Percentiles rank a stretch among this genome's conserved stretches.
Conservation (phyloP, 2,113 vertebrate genomes). For the Galbula dea region DNA sequence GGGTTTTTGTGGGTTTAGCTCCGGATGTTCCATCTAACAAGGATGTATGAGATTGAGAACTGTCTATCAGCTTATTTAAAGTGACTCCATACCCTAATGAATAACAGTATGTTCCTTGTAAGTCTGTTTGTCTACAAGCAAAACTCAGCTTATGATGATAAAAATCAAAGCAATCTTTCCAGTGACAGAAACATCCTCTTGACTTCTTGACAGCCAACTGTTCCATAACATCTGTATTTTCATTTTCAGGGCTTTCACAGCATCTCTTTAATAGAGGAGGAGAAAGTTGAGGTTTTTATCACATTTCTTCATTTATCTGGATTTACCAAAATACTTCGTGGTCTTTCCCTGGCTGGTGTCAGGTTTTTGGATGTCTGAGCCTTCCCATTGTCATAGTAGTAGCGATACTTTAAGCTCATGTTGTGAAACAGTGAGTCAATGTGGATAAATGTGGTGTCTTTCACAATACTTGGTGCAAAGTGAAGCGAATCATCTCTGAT, state of each 20-base stretch:
- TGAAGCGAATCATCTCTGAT: slow-evolving; percentile 65
- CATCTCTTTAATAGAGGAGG: not conserved
- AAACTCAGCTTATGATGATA: not conserved
- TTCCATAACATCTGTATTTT: not conserved
- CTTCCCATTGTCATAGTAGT: not conserved
- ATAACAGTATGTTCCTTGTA: not conserved
- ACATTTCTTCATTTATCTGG: not conserved
- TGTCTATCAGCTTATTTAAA: not conserved
- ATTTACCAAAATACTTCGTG: not conserved
- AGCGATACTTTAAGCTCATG: not conserved
- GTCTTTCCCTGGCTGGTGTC: not conserved
- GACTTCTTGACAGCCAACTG: not conserved
- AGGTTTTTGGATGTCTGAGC: not conserved
- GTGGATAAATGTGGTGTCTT: slow-evolving; percentile 51
- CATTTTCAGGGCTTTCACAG: not conserved
- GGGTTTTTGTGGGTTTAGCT: not conserved
- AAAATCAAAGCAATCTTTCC: not conserved
- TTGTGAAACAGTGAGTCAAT: slow-evolving; percentile 57
- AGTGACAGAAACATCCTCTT: not conserved
- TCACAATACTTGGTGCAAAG: slow-evolving; percentile 42
- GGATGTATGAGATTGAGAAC: not conserved
- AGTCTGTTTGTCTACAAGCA: not conserved
- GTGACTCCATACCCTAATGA: not conserved
- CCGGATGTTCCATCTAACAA: not conserved
- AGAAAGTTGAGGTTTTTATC: not conserved